Evolutionary conservation across 1,140 invertebrate species (phyloP).

Genomic region (Drosophila bocki): DNA sequence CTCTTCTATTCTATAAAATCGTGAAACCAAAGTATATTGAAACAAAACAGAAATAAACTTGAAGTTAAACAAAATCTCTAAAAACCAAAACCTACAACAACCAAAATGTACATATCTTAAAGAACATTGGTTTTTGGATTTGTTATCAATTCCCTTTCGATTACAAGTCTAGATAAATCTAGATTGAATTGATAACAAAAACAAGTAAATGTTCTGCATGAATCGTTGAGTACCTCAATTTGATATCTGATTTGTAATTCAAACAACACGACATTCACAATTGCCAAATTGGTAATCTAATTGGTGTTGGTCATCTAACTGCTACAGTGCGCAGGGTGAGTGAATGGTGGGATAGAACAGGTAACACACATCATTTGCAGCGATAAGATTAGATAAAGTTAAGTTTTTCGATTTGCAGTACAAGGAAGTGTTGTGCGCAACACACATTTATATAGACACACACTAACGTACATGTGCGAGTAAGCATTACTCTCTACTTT

Average conservation of each 20-base stretch:
- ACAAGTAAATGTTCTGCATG: neutral
- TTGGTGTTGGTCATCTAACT: constrained; percentile 64
- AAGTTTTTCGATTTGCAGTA: constrained; percentile 30
- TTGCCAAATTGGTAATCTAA: constrained; percentile 55
- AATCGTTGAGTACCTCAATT: constrained; percentile 19
- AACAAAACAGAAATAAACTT: no score
- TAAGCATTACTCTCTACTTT: constrained; percentile 38
- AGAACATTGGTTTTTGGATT: neutral
- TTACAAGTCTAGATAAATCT: neutral
- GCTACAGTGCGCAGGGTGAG: constrained; percentile 1
- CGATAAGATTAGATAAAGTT: constrained; percentile 56
- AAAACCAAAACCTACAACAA: no score
- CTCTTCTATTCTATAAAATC: no score
- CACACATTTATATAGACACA: neutral
- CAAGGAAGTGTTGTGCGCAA: constrained; percentile 27
- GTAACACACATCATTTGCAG: constrained; percentile 47
- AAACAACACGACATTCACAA: constrained; percentile 27
- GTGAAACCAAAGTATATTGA: no score
- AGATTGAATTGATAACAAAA: neutral
- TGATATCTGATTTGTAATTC: constrained; percentile 28
- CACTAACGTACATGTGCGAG: constrained; percentile 27
- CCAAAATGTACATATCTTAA: neutral
- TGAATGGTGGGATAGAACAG: neutral
- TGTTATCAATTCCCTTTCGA: neutral
- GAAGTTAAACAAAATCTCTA: no score